Base-by-base conservation (phyloP, 2,888 invertebrate genomes). In the Lobophora halterata region DNA sequence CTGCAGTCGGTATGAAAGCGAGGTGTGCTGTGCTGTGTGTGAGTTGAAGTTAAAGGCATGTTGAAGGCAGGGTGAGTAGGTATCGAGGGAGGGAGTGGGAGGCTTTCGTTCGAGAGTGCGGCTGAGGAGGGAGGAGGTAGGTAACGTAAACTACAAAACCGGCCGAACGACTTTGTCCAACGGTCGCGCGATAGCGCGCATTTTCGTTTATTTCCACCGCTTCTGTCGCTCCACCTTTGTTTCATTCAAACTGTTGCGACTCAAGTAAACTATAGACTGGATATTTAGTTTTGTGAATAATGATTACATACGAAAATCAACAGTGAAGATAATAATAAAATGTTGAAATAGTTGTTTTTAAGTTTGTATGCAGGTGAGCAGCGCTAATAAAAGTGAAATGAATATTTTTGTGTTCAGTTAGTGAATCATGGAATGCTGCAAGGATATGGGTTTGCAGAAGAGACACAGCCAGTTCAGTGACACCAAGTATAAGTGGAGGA, bases 401-500 rank as follows among this genome's bases (percentile, higher is more conserved):
- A 73, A 67, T 72, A 71, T 71, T 71, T 70, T 71, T 53, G 68
- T 67, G 55, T 70, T 63, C 58, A 73, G 72, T 65, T 78, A 75
- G 64, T 71, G 61, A 58, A 67, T 53, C 65, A 76, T 79, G 78
- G 71, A 79, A 68, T 79, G 76, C 60, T 73, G 59, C 55, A 78
- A 80, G 70, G 79, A 83, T 56, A 82, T 79, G 81, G 83, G 81
- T 47, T 68, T 87, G 45, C 83, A 76, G 57, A 88, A 88, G 61
- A 79, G 81, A 71, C 85, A 88, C 52, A 87, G 87, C 59, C 87
- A 88, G 65, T 88, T 87, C 57, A 77, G 88, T 64, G 83, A 88
- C 60, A 88, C 88, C 23, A 88, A 88, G 54, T 83, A 87, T 47
- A 88, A 88, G 74, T 88, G 88, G 88, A 82, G 88, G 88, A 88